These are phyloP conservation scores for Coelopa frigida DNA, from an alignment of 1,140 invertebrate genomes.

Conservation along the genomic window DNA sequence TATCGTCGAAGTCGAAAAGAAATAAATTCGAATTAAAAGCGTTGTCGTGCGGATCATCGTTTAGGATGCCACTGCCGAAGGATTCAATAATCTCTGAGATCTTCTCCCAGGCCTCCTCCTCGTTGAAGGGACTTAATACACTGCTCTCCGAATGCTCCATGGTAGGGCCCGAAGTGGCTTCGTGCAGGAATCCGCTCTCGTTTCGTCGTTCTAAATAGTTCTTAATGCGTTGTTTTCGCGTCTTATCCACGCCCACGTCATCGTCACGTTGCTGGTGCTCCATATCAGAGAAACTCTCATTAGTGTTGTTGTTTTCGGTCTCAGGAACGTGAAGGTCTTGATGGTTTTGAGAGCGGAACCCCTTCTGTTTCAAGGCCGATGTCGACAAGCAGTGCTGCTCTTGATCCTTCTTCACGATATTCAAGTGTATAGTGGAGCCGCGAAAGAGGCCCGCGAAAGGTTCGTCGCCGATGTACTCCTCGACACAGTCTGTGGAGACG, in stretches of 20 bases:
- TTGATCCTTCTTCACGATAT: no score
- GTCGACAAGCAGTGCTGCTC: conserved; percentile 19
- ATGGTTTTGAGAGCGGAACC: no score
- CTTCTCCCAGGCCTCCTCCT: conserved; percentile 90
- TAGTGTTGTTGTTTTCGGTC: no score
- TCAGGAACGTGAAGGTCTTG: no score
- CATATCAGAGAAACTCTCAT: no score
- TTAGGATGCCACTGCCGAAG: conserved; percentile 63
- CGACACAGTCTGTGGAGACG: conserved; percentile 72
- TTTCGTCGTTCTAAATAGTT: no score
- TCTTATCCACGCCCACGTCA: no score
- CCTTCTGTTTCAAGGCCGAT: no score
- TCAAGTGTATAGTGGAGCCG: conserved; percentile 67
- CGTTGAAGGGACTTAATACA: conserved; percentile 79
- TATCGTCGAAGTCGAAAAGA: conserved; percentile 38
- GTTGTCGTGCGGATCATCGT: conserved; percentile 18
- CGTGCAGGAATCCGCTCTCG: conserved; percentile 26
- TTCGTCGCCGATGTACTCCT: conserved; percentile 76
- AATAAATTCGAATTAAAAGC: conserved; percentile 38
- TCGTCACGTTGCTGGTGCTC: no score
- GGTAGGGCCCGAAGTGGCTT: conserved; percentile 37
- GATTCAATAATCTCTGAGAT: conserved; percentile 91
- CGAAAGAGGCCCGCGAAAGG: conserved; percentile 80
- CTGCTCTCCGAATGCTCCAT: conserved; percentile 42
- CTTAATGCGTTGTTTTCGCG: no score